Evolutionary conservation across 2,113 vertebrate genomes (phyloP).

Genomic region (Neodon shergylaensis): DNA sequence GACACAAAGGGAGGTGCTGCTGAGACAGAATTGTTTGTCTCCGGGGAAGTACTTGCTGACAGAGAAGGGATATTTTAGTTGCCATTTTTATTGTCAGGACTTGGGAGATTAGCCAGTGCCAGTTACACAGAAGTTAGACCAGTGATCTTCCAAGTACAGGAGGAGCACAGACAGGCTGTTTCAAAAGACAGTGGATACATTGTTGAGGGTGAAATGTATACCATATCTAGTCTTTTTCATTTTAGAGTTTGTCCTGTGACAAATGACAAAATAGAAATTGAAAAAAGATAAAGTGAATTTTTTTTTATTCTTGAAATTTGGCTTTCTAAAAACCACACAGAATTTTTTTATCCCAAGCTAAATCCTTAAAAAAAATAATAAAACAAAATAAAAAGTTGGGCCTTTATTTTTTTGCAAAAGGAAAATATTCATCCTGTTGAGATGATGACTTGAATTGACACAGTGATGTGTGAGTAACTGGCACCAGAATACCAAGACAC

Average conservation of each 20-base stretch:
- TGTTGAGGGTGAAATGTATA: not conserved
- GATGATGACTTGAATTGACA: not conserved
- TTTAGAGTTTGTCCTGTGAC: not conserved
- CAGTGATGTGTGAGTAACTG: not conserved
- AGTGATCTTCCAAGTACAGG: not conserved
- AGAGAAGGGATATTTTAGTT: not conserved
- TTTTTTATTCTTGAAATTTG: constrained; percentile 35
- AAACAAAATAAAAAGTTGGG: not conserved
- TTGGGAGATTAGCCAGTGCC: not conserved
- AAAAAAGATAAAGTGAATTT: not conserved
- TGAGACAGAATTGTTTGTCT: not conserved
- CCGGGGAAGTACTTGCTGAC: not conserved
- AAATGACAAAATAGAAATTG: constrained; percentile 14
- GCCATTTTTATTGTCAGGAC: constrained; percentile 36
- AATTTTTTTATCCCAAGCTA: not conserved
- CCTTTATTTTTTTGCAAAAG: not conserved
- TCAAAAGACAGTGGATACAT: not conserved
- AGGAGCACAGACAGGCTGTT: not conserved
- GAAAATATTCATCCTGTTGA: not conserved
- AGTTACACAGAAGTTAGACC: not conserved
- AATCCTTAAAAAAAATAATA: not conserved
- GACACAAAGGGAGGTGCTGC: not conserved
- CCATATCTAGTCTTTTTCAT: not conserved
- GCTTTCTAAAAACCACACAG: constrained; percentile 7
- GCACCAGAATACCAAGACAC: not conserved